Evolutionary conservation across 2,888 invertebrate genomes (phyloP).

Genomic region (Pyrrhosoma nymphula): DNA sequence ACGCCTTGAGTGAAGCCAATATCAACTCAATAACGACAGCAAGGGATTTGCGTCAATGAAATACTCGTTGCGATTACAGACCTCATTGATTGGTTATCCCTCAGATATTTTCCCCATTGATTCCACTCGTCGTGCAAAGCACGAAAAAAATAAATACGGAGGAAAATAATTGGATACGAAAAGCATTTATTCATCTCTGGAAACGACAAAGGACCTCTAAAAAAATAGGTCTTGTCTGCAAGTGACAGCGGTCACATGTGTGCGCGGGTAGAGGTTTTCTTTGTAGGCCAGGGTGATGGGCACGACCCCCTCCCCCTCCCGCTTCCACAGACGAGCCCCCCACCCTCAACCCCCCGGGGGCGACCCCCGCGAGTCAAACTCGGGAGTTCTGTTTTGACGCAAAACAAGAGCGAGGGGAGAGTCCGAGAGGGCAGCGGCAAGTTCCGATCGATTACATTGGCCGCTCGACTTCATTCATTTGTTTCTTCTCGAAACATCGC

Average conservation of each 20-base stretch:
- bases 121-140: too few relatives aligned
- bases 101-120: too few relatives aligned
- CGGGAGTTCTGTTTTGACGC: neutral
- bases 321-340: neutral
- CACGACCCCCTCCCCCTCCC: too few relatives aligned
- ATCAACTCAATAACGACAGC: too few relatives aligned
- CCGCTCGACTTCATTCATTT: neutral
- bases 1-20: too few relatives aligned
- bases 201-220: neutral
- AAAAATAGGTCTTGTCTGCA: neutral
- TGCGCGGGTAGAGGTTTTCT: neutral
- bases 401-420: neutral
- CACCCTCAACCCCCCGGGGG: neutral
- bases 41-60: too few relatives aligned
- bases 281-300: neutral
- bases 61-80: too few relatives aligned
- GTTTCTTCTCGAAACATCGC: neutral
- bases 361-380: neutral
- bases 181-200: too few relatives aligned
- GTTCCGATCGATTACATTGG: neutral
- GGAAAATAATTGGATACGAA: too few relatives aligned
- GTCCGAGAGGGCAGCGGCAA: neutral
- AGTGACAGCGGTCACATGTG: neutral
- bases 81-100: too few relatives aligned
- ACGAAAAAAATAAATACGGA: too few relatives aligned